These are phyloP conservation scores for Procambarus clarkii DNA, from an alignment of 1,140 invertebrate genomes.

Conservation along the genomic window DNA sequence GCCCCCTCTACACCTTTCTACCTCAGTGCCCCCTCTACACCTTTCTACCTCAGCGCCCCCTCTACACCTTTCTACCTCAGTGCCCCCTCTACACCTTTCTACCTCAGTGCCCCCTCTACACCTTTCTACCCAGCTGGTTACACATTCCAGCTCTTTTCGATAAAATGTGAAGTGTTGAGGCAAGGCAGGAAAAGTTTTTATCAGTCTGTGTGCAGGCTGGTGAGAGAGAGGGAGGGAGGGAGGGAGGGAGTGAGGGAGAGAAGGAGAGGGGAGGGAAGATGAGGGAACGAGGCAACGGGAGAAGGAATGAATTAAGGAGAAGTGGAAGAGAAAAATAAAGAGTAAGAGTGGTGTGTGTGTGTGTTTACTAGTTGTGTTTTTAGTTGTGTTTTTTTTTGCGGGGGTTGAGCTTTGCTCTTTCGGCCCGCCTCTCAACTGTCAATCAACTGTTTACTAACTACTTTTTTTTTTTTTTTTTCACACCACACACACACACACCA, in stretches of 20 bases:
- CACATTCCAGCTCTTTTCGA: neutral
- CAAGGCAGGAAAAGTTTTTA: neutral
- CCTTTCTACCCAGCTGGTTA: neutral
- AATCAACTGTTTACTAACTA: no score
- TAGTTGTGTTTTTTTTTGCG: no score
- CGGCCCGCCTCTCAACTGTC: no score
- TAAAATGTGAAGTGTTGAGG: neutral
- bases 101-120: neutral
- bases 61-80: neutral
- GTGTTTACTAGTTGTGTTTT: no score
- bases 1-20: no score
- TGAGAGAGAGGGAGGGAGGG: neutral
- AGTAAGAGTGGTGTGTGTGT: neutral
- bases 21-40: no score
- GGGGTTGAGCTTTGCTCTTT: no score
- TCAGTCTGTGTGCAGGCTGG: conserved; percentile 1
- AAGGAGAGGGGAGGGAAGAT: neutral
- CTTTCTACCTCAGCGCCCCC: no score
- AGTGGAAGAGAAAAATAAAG: neutral
- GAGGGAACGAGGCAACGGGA: neutral
- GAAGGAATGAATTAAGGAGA: neutral
- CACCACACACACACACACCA: no score
- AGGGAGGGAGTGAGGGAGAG: neutral
- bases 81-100: neutral
- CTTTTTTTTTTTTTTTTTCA: no score